phyloP scores from a whole-genome alignment of 2,797 vertebrate genomes.

The Brachymystax lenok region DNA sequence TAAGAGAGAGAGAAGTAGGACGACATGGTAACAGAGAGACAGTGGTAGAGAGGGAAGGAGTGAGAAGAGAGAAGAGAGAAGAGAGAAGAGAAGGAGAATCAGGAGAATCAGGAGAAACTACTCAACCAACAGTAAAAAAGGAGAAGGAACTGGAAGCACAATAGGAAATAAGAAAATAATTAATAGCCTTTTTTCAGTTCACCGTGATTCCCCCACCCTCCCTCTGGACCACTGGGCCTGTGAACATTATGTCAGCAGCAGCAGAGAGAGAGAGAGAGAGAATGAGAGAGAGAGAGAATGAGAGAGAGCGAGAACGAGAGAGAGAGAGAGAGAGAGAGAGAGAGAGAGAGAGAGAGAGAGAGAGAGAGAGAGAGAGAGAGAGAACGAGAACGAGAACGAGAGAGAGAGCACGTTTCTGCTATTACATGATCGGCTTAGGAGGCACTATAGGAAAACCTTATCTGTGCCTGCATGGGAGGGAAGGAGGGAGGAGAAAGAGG shows the following conservation, averaged over 20 bases:
- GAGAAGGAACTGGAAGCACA: constrained; percentile 24
- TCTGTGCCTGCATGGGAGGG: constrained; percentile 65
- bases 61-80: constrained; percentile 17
- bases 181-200: constrained; percentile 64
- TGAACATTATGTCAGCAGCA: constrained; percentile 69
- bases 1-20: not conserved
- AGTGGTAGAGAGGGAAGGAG: not conserved
- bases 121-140: constrained; percentile 24
- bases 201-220: constrained; percentile 78
- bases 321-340: too few relatives aligned
- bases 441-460: constrained; percentile 75
- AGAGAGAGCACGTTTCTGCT: constrained; percentile 76
- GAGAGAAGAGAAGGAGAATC: not conserved
- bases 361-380: not conserved
- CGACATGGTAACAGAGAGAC: constrained; percentile 4
- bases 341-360: too few relatives aligned
- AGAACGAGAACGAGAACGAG: not conserved
- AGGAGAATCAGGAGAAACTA: not conserved
- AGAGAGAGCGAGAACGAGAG: too few relatives aligned
- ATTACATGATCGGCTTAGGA: constrained; percentile 75
- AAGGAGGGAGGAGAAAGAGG: constrained; percentile 23
- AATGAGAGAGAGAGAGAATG: not conserved
- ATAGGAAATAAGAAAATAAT: constrained; percentile 54
- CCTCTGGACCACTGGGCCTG: constrained; percentile 75
- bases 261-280: not conserved